A percentile compares a stretch with the other conserved stretches of the same genome.
Conservation (phyloP, 2,113 vertebrate genomes). For the Gambusia affinis region DNA sequence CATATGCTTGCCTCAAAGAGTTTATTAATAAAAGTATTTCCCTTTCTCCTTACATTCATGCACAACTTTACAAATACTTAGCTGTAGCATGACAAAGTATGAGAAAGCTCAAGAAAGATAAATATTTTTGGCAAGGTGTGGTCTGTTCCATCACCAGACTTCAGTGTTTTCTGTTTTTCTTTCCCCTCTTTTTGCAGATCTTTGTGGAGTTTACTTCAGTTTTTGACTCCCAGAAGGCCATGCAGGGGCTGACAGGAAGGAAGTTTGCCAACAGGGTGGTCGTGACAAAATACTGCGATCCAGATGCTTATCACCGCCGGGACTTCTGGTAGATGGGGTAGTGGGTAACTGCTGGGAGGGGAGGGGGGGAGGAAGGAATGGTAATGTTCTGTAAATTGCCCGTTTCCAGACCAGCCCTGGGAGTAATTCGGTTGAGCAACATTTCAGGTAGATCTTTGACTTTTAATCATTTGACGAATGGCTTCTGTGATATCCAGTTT, state of each 20-base stretch:
- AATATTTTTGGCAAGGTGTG: neutral
- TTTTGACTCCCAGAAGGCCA: conserved; percentile 95
- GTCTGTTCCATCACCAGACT: neutral
- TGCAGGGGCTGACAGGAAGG: conserved; percentile 92
- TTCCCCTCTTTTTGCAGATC: conserved; percentile 75
- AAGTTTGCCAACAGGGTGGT: conserved; percentile 96
- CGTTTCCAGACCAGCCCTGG: conserved; percentile 52
- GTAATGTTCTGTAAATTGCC: conserved; percentile 25
- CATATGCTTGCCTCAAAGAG: too few species aligned
- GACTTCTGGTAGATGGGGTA: conserved; percentile 89
- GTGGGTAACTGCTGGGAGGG: neutral
- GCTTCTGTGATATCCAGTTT: conserved; percentile 28
- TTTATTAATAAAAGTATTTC: too few species aligned
- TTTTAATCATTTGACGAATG: conserved; percentile 34
- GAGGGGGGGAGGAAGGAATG: neutral
- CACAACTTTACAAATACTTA: too few species aligned
- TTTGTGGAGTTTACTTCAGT: conserved; percentile 94
- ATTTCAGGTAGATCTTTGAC: conserved; percentile 54
- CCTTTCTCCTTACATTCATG: too few species aligned
- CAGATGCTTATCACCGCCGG: conserved; percentile 91
- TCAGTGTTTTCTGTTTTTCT: neutral
- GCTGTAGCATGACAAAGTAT: neutral
- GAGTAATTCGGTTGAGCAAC: conserved; percentile 33
- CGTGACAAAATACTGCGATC: conserved; percentile 95
- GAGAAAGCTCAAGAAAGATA: neutral